These are phyloP conservation scores for Oenanthe oenanthe DNA, from an alignment of 2,113 vertebrate genomes.

Conservation along the genomic window DNA sequence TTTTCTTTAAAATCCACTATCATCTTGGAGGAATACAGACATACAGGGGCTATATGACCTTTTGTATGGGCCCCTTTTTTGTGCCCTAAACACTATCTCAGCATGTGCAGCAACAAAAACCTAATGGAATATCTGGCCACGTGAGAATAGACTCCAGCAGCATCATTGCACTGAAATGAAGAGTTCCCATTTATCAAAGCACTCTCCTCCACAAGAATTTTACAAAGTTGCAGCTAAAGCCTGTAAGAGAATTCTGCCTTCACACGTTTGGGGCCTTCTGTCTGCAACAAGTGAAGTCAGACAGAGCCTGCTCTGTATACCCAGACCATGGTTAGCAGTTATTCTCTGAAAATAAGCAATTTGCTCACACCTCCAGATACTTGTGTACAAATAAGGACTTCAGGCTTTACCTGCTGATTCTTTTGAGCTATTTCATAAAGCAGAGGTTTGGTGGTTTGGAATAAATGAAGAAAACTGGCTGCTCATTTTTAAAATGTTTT, in stretches of 20 bases:
- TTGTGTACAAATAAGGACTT: neutral
- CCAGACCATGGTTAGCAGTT: neutral
- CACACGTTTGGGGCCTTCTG: rapidly evolving
- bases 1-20: neutral
- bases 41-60: rapidly evolving
- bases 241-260: neutral
- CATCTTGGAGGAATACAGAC: neutral
- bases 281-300: neutral
- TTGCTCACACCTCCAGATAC: neutral
- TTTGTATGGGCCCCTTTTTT: neutral
- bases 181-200: neutral
- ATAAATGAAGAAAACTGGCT: neutral
- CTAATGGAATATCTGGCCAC: neutral
- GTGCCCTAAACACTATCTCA: neutral
- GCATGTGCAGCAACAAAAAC: neutral
- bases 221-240: neutral
- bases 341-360: neutral
- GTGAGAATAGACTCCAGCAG: neutral
- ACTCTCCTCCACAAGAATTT: rapidly evolving
- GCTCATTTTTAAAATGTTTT: neutral
- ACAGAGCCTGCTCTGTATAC: neutral
- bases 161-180: neutral
- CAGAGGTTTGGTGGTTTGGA: neutral
- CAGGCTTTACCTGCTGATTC: neutral
- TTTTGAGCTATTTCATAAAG: neutral